Conservation (phyloP, 1,140 invertebrate species). For the Conus ventricosus region DNA sequence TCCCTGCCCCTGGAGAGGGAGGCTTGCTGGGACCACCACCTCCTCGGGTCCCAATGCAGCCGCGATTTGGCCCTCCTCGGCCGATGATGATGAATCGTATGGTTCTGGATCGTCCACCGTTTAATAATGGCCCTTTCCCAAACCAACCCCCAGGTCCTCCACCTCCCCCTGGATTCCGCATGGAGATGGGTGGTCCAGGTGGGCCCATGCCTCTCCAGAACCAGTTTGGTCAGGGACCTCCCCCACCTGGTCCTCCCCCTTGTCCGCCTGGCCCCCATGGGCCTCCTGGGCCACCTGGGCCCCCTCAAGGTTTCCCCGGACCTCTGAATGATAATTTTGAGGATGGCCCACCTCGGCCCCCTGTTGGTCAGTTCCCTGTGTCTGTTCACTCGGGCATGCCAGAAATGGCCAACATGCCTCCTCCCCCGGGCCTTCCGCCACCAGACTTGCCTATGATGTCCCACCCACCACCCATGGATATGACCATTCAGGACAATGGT, state of each 20-base stretch:
- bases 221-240: conserved; percentile 42
- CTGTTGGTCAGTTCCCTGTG: no score
- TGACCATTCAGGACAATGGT: not conserved
- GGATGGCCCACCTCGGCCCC: not conserved
- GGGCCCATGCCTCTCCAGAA: conserved; percentile 46
- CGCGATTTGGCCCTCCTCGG: conserved; percentile 27
- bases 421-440: not conserved
- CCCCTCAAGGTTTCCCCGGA: conserved; percentile 33
- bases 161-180: conserved; percentile 43
- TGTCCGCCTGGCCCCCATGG: not conserved
- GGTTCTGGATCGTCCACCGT: conserved; percentile 30
- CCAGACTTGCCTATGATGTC: not conserved
- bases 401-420: not conserved
- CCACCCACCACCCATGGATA: not conserved
- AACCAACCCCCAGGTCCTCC: conserved; percentile 38
- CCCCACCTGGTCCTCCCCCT: conserved; percentile 23
- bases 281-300: not conserved
- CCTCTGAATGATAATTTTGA: conserved; percentile 56
- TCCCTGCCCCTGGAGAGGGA: conserved; percentile 16
- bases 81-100: conserved; percentile 40
- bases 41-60: conserved; percentile 34
- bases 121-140: not conserved
- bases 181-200: conserved; percentile 46
- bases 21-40: conserved; percentile 22
- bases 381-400: not conserved